A percentile compares a stretch with the other conserved stretches of the same genome.
Evolutionary conservation across 2,797 vertebrate species (phyloP).

Genomic region (Peromyscus nudipes): DNA sequence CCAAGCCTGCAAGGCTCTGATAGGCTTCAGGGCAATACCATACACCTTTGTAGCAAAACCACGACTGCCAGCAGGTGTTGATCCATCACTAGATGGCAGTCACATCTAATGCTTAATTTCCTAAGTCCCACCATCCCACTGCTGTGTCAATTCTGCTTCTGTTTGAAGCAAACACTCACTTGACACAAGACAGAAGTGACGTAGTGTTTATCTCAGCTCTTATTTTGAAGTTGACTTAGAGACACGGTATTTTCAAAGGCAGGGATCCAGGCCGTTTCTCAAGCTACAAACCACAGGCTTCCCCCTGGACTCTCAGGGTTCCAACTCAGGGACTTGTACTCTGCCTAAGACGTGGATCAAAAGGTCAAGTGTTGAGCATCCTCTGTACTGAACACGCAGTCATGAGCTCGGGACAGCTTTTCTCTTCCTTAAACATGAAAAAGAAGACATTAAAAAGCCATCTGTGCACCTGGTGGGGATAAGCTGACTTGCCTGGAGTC

Average conservation of each 20-base stretch:
- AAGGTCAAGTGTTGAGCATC: conserved; percentile 58
- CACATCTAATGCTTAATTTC: conserved; percentile 78
- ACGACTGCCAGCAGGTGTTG: neutral
- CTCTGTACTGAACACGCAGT: conserved; percentile 27
- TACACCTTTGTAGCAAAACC: neutral
- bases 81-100: conserved; percentile 88
- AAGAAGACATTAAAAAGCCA: neutral
- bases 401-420: neutral
- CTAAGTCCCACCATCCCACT: neutral
- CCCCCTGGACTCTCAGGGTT: neutral
- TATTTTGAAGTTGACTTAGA: conserved; percentile 37
- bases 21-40: accelerated
- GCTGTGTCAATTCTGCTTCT: conserved; percentile 34
- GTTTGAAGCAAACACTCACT: conserved; percentile 17
- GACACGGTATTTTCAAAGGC: neutral
- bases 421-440: conserved; percentile 17
- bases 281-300: conserved; percentile 52
- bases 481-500: neutral
- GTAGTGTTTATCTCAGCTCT: neutral
- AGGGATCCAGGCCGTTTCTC: conserved; percentile 25
- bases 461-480: neutral
- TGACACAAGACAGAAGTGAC: neutral
- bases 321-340: conserved; percentile 51
- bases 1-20: accelerated
- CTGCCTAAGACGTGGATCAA: conserved; percentile 43